Conservation (phyloP, 2,797 vertebrate genomes). For the Phrynocephalus forsythii region DNA sequence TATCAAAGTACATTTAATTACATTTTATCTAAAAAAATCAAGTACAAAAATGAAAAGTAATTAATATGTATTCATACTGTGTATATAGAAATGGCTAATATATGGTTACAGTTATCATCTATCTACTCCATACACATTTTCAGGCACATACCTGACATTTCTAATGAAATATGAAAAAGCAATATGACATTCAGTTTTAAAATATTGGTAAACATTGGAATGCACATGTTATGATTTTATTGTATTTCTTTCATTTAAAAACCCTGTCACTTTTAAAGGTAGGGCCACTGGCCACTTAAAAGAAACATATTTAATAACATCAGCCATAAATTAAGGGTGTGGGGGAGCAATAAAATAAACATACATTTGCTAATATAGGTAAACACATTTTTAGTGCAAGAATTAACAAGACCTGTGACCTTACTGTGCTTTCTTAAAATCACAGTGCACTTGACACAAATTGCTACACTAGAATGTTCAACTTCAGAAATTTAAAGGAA, state of each 20-base stretch:
- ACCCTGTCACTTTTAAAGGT: conserved; percentile 84
- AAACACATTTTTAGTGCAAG: conserved; percentile 95
- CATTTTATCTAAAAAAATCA: conserved; percentile 84
- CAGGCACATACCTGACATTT: conserved; percentile 83
- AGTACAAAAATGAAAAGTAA: conserved; percentile 86
- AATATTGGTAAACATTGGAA: conserved; percentile 79
- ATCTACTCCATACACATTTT: conserved; percentile 79
- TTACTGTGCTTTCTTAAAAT: conserved; percentile 90
- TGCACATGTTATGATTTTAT: conserved; percentile 78
- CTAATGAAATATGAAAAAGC: conserved; percentile 78
- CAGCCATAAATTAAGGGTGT: conserved; percentile 71
- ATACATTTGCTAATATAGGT: conserved; percentile 84
- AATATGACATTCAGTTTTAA: conserved; percentile 83
- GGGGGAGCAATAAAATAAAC: conserved; percentile 79
- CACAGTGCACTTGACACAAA: conserved; percentile 98
- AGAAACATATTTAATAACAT: conserved; percentile 79
- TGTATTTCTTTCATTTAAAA: conserved; percentile 74
- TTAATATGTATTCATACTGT: conserved; percentile 80
- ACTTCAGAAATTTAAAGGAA: conserved; percentile 85
- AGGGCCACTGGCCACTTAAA: conserved; percentile 82
- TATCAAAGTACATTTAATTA: conserved; percentile 88
- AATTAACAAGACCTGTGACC: conserved; percentile 94
- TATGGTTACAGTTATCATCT: conserved; percentile 81
- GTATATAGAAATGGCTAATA: conserved; percentile 83
- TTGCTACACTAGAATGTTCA: conserved; percentile 93